Percentiles rank a stretch among this genome's conserved stretches.
phyloP scores from a whole-genome alignment of 2,797 vertebrate species.

The Chaetophractus vellerosus region DNA sequence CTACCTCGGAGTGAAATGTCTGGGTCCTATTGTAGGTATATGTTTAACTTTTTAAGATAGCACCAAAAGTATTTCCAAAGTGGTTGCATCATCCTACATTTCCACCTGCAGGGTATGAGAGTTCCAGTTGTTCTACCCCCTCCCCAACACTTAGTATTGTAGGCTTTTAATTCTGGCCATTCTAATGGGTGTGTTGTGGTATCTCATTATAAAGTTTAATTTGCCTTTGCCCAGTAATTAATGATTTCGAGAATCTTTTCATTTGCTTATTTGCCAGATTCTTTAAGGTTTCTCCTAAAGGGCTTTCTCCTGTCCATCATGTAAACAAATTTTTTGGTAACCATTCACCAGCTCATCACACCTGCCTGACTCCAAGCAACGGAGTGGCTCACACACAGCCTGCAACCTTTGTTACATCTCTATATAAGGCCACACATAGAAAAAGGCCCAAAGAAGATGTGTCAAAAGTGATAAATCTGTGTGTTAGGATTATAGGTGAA shows the following conservation, averaged over 20 bases:
- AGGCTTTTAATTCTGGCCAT: not conserved
- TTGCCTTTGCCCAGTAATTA: not conserved
- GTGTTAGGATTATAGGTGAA: not conserved
- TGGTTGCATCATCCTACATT: not conserved
- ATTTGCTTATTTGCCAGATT: constrained; percentile 8
- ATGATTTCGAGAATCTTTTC: not conserved
- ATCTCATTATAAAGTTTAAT: not conserved
- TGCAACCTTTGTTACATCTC: not conserved
- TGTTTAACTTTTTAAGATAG: not conserved
- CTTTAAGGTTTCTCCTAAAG: not conserved
- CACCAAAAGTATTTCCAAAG: not conserved
- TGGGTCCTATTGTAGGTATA: not conserved
- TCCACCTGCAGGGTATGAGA: not conserved
- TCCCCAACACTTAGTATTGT: not conserved
- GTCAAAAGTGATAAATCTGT: not conserved
- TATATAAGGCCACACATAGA: not conserved
- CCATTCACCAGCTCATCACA: not conserved
- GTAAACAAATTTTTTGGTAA: not conserved
- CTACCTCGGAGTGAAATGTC: not conserved
- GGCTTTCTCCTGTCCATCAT: not conserved
- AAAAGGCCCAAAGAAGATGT: constrained; percentile 20
- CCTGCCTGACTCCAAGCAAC: not conserved
- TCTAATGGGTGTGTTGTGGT: not conserved
- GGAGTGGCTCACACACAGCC: not conserved
- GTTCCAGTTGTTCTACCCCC: not conserved